These are phyloP conservation scores for Tenualosa thibaudeaui DNA, from an alignment of 2,797 vertebrate genomes.

Conservation along the genomic window DNA sequence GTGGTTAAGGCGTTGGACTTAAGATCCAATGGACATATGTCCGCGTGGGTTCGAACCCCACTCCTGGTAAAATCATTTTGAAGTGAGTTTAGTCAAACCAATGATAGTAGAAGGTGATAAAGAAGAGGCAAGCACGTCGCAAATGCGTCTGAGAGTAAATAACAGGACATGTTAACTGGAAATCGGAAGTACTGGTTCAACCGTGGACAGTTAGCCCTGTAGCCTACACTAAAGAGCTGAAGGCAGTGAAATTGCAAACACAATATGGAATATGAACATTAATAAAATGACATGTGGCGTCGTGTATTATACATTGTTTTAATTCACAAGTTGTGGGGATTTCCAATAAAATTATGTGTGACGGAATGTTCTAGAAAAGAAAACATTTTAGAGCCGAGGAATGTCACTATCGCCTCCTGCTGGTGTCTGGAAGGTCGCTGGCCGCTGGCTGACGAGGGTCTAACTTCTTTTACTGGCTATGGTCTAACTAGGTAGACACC, in stretches of 20 bases:
- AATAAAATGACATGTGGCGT: not conserved
- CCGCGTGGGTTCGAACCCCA: slow-evolving; percentile 88
- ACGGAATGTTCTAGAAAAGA: not conserved
- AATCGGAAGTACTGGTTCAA: not conserved
- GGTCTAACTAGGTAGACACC: no score
- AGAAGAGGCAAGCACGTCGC: no score
- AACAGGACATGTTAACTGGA: no score
- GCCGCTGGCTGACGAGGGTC: no score
- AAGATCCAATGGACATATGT: slow-evolving; percentile 86
- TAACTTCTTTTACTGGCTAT: no score
- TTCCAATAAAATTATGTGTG: not conserved
- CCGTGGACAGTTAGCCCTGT: not conserved
- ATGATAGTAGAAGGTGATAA: no score
- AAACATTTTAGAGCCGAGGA: not conserved
- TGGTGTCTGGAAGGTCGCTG: not conserved
- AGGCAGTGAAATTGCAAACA: not conserved
- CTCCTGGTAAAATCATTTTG: slow-evolving; percentile 72
- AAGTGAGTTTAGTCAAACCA: not conserved
- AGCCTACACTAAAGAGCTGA: not conserved
- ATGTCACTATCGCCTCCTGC: not conserved
- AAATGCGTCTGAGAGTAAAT: no score
- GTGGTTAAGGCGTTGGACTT: slow-evolving; percentile 89
- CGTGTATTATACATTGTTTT: not conserved
- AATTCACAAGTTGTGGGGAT: not conserved
- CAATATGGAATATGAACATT: no score